Evolutionary conservation across 2,113 vertebrate genomes (phyloP).

Genomic region (Damaliscus lunatus): DNA sequence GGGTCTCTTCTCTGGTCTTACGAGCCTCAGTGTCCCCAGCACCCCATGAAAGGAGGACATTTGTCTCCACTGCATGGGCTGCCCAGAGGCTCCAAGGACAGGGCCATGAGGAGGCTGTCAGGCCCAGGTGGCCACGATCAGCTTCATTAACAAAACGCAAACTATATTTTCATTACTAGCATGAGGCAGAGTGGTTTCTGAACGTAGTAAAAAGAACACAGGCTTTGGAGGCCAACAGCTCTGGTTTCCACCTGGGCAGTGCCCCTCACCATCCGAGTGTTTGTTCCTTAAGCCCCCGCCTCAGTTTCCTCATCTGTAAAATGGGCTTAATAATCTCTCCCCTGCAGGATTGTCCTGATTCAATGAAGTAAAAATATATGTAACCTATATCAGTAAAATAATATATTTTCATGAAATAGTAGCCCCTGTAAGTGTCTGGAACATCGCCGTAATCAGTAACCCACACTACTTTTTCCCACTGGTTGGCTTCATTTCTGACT

Average conservation of each 20-base stretch:
- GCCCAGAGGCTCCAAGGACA: not conserved
- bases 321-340: not conserved
- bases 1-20: not conserved
- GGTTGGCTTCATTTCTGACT: not conserved
- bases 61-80: fast-evolving
- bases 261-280: not conserved
- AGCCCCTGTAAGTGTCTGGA: not conserved
- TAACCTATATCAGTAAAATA: not conserved
- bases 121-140: fast-evolving
- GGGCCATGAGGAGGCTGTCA: fast-evolving
- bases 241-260: not conserved
- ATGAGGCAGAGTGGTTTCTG: not conserved
- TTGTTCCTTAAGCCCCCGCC: not conserved
- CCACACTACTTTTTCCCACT: fast-evolving
- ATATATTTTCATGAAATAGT: not conserved
- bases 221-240: not conserved
- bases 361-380: not conserved
- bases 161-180: fast-evolving
- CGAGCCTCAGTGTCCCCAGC: not conserved
- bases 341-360: not conserved
- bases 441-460: fast-evolving
- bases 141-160: not conserved
- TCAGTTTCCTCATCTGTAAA: constrained; percentile 2
- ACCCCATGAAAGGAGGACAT: not conserved
- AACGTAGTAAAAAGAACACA: not conserved